Evolutionary conservation across 2,113 vertebrate species (phyloP).

Genomic region (Psittacara wagleri): DNA sequence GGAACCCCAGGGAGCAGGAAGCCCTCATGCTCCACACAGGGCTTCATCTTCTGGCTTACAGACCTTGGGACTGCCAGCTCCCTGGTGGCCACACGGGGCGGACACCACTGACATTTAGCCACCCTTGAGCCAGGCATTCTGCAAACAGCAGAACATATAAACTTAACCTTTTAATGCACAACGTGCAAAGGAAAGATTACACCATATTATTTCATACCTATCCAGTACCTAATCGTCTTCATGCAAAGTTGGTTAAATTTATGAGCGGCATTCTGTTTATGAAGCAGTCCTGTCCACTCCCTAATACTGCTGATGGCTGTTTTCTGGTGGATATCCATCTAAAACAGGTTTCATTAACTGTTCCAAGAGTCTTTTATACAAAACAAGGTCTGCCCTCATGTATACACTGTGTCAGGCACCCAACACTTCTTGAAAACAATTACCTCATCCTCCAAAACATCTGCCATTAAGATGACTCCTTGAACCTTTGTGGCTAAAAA

Average conservation of each 20-base stretch:
- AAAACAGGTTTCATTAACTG: background rate
- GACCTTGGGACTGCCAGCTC: fast-evolving
- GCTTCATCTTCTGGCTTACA: background rate
- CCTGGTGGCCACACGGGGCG: fast-evolving
- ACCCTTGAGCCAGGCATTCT: background rate
- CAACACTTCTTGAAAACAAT: background rate
- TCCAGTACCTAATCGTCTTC: background rate
- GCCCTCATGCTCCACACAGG: background rate
- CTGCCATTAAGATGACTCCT: background rate
- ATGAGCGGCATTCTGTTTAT: background rate
- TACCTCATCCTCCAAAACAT: background rate
- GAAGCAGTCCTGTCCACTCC: background rate
- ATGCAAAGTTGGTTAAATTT: background rate
- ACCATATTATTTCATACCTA: background rate
- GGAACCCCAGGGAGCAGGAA: background rate
- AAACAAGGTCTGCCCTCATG: background rate
- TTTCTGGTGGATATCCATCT: background rate
- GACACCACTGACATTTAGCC: background rate
- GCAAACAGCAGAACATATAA: background rate
- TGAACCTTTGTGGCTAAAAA: background rate
- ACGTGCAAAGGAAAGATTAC: background rate
- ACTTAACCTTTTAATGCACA: background rate
- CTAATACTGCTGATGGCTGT: background rate
- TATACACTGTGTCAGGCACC: background rate
- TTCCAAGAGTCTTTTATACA: background rate